These are phyloP conservation scores for Ganaspis brasiliensis DNA, from an alignment of 2,888 invertebrate species.

Conservation along the genomic window DNA sequence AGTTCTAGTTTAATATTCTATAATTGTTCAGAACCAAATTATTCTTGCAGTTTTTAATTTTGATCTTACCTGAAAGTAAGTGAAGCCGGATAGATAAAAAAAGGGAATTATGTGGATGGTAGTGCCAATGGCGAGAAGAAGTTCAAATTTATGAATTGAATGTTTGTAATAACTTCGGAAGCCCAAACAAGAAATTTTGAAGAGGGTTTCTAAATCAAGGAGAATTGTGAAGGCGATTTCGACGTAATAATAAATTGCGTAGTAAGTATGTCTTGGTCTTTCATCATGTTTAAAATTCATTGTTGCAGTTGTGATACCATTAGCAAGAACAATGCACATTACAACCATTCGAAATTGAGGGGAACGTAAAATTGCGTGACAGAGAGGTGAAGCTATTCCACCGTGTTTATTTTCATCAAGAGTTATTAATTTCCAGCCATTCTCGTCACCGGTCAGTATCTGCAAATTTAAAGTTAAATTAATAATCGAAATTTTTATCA, in stretches of 20 bases:
- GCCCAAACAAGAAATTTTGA: constrained; percentile 99
- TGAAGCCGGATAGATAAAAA: constrained; percentile 95
- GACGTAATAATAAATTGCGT: constrained; percentile 95
- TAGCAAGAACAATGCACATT: constrained; percentile 96
- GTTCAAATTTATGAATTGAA: constrained; percentile 98
- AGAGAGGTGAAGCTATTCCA: constrained; percentile 91
- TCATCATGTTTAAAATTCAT: constrained; percentile 97
- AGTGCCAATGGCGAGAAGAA: constrained; percentile 95
- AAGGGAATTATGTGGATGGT: constrained; percentile 96
- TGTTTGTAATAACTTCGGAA: constrained; percentile 97
- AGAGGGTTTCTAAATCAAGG: constrained; percentile 95
- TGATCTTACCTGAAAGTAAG: constrained; percentile 93
- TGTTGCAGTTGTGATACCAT: constrained; percentile 97
- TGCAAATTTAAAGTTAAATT: constrained; percentile 70
- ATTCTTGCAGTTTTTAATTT: constrained; percentile 26
- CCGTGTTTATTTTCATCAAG: constrained; percentile 98
- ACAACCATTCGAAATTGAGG: constrained; percentile 96
- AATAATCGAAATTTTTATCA: constrained; percentile 21
- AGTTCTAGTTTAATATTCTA: too few relatives aligned
- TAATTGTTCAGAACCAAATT: too few relatives aligned
- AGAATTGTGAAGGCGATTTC: constrained; percentile 98
- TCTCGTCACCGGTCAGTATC: constrained; percentile 95
- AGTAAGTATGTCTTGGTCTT: constrained; percentile 90
- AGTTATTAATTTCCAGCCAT: constrained; percentile 97
- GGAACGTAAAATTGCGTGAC: constrained; percentile 92